Conservation (phyloP, 2,888 invertebrate genomes). For the Celastrina argiolus region DNA sequence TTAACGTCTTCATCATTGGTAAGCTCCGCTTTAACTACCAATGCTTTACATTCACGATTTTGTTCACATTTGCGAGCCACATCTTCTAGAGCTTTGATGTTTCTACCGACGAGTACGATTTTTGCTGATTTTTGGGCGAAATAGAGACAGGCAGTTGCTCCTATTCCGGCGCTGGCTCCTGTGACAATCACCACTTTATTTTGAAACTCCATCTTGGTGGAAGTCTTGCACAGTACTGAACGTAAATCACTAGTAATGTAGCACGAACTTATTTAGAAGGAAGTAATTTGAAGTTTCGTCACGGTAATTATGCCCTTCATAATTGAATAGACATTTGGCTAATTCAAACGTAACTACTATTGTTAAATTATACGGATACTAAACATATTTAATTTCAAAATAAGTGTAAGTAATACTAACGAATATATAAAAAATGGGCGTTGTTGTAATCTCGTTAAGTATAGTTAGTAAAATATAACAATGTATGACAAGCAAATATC, state of each 20-base stretch:
- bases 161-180: conserved; percentile 87
- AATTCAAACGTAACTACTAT: not conserved
- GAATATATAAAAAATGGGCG: too few relatives aligned
- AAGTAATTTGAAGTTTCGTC: not conserved
- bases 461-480: too few relatives aligned
- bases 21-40: conserved; percentile 80
- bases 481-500: not conserved
- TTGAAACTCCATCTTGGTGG: conserved; percentile 71
- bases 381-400: too few relatives aligned
- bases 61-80: conserved; percentile 78
- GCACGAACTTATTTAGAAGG: not conserved
- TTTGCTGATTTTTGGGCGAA: conserved; percentile 82
- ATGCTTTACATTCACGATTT: conserved; percentile 61
- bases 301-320: not conserved
- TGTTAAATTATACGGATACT: not conserved
- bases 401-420: too few relatives aligned
- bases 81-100: conserved; percentile 80
- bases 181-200: conserved; percentile 80
- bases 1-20: conserved; percentile 82
- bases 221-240: conserved; percentile 25
- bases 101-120: conserved; percentile 83
- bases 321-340: not conserved
- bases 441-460: too few relatives aligned
- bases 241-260: not conserved
- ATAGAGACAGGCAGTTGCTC: conserved; percentile 81